These are phyloP conservation scores for Pyrrhosoma nymphula DNA, from an alignment of 2,888 invertebrate genomes.

Conservation along the genomic window DNA sequence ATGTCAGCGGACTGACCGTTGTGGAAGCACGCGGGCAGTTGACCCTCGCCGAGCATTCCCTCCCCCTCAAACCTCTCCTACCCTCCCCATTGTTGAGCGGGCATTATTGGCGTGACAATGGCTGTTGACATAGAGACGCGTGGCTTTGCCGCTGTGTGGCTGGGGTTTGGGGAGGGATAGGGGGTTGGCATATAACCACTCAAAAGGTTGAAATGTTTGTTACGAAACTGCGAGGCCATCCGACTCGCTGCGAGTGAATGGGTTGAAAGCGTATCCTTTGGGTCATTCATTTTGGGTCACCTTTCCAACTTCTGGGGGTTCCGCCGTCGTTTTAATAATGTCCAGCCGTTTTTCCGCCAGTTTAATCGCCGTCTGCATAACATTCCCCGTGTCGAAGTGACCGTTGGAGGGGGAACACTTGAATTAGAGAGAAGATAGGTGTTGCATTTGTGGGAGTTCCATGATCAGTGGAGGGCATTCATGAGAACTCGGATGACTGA, in stretches of 20 bases:
- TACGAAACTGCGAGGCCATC: not conserved
- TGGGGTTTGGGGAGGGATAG: not conserved
- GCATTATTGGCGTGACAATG: slow-evolving; percentile 28
- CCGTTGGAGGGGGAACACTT: no score
- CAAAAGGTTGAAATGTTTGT: no score
- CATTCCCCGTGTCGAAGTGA: not conserved
- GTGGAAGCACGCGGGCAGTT: not conserved
- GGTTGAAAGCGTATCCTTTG: not conserved
- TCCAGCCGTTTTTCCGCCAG: not conserved
- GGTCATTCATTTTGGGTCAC: not conserved
- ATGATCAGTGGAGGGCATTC: no score
- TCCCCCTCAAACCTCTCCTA: not conserved
- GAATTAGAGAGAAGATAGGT: no score
- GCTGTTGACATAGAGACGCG: slow-evolving; percentile 8
- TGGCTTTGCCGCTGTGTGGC: no score
- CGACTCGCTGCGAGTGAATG: not conserved
- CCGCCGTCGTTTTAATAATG: not conserved
- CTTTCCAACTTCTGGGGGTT: not conserved
- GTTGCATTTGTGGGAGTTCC: no score
- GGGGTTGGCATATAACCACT: not conserved
- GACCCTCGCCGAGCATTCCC: not conserved
- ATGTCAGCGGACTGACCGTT: not conserved
- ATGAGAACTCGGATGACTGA: no score
- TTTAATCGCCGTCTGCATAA: not conserved
- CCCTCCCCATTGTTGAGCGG: not conserved